These are phyloP conservation scores for Aporophyla lueneburgensis DNA, from an alignment of 2,888 invertebrate species.

Conservation along the genomic window DNA sequence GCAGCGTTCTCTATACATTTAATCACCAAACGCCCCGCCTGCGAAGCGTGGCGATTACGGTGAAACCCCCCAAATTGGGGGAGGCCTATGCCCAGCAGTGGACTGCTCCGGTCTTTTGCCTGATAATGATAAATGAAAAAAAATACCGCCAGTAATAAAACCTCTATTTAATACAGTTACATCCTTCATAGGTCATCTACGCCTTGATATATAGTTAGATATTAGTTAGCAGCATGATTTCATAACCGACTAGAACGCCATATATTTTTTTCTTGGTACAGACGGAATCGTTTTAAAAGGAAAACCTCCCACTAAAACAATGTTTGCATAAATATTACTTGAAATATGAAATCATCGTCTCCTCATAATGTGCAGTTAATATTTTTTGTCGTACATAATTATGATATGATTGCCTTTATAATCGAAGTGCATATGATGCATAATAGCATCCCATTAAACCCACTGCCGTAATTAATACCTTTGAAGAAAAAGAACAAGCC, in stretches of 20 bases:
- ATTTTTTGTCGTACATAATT: conserved; percentile 79
- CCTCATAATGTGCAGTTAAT: conserved; percentile 66
- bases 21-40: too few relatives aligned
- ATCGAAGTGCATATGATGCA: conserved; percentile 81
- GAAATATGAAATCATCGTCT: conserved; percentile 70
- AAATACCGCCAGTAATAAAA: neutral
- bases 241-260: neutral
- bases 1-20: too few relatives aligned
- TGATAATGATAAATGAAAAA: neutral
- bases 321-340: conserved; percentile 52
- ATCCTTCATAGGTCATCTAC: neutral
- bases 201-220: neutral
- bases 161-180: neutral
- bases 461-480: conserved; percentile 82
- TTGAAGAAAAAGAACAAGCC: conserved; percentile 75
- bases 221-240: neutral
- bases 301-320: conserved; percentile 59
- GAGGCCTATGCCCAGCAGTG: too few relatives aligned
- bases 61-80: too few relatives aligned
- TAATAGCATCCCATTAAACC: conserved; percentile 83
- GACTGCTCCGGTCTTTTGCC: too few relatives aligned
- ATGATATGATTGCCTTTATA: conserved; percentile 78
- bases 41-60: too few relatives aligned
- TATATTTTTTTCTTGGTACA: conserved; percentile 2
- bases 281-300: conserved; percentile 42